Evolutionary conservation across 2,888 invertebrate genomes (phyloP), one percentile per base, ranked within the genome.

Genomic region (Torymus auratus): DNA sequence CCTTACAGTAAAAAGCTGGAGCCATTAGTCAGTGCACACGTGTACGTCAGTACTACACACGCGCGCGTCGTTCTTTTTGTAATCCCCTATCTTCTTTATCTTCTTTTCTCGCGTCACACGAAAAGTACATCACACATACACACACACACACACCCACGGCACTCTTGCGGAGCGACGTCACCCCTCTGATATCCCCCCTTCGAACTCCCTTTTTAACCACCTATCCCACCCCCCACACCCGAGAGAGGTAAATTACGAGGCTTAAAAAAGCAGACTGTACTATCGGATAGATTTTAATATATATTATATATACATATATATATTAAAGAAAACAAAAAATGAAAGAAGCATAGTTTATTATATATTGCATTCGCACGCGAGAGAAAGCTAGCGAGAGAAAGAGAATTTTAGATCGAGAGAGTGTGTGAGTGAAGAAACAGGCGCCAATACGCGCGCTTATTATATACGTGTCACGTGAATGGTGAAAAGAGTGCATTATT

Each of bases 241-340:
- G 82, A 85, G 84, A 86, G 85, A 85, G 84, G 84, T 86, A 84
- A 86, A 86, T 86, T 87, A 90, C 87, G 90, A 89, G 90, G 90
- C 90, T 90, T 89, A 88, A 88, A 87, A 41, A 90, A 89, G 89
- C 90, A 90, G 89, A 90, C 90, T 90, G 90, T 89, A 90, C 89
- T 89, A 90, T 89, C 85, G 85, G 87, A 89, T 90, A 88, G 89
- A 89, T 88, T 89, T 88, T 88, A 89, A 89, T 88, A 89, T 88
- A 89, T 88, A 86, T 85, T 84, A 85, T 83, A 85, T 81, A 81
- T 83, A 86, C 81, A 87, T 84, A 86, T 84, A 86, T 82, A 85
- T 83, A 85, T 85, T 82, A 84, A 85, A 84, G 83, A 83, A 85
- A 83, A 75, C 81, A 85, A 83, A 84, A 84, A 76, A 58, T 74